phyloP scores from a whole-genome alignment of 2,888 invertebrate species.

The Morpho achilles region DNA sequence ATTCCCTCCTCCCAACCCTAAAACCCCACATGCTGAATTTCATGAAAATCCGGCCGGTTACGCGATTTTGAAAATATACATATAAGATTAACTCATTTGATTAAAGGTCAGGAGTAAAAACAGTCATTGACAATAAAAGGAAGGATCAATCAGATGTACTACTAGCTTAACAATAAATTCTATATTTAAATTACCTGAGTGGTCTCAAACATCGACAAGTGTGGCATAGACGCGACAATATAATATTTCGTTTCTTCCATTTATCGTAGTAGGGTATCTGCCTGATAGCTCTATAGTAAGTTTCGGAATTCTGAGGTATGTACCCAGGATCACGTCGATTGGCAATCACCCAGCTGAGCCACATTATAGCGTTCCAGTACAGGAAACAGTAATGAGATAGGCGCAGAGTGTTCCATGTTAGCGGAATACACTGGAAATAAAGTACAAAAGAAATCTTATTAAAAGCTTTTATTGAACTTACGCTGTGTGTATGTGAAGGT shows the following conservation, averaged over 20 bases:
- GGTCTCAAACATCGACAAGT: constrained; percentile 94
- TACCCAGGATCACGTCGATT: constrained; percentile 94
- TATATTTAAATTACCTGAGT: constrained; percentile 66
- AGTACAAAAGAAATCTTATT: background rate
- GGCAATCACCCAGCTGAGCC: constrained; percentile 94
- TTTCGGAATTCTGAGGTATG: constrained; percentile 92
- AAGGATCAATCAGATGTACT: no score
- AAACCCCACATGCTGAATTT: no score
- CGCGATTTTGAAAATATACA: no score
- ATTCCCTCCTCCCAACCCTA: no score
- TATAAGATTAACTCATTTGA: no score
- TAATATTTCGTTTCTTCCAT: constrained; percentile 91
- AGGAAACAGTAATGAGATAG: constrained; percentile 94
- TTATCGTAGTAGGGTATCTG: constrained; percentile 96
- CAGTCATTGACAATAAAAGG: no score
- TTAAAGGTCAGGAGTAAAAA: no score
- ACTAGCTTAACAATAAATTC: no score
- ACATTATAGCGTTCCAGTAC: constrained; percentile 94
- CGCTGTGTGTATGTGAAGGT: no score
- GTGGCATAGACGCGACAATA: constrained; percentile 91
- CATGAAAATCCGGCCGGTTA: no score
- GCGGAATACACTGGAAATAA: constrained; percentile 85
- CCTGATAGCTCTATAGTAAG: constrained; percentile 93
- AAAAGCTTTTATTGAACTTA: no score
- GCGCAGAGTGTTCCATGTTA: constrained; percentile 93